Base-by-base conservation (phyloP, 2,113 vertebrate species). In the Nicator chloris region DNA sequence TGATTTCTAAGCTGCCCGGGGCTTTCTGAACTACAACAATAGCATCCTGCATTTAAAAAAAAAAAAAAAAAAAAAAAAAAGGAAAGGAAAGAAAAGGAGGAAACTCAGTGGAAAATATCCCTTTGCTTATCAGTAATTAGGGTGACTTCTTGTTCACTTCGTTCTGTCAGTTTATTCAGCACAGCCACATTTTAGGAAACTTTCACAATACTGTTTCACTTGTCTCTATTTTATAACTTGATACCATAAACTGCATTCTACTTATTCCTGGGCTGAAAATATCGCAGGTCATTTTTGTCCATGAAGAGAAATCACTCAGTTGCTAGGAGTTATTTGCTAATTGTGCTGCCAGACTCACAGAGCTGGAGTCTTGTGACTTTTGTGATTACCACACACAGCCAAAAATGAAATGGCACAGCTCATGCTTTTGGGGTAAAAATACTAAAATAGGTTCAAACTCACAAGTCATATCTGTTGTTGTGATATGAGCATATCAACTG, bases 1-100 rank as follows among this genome's bases (percentile, higher is more conserved):
- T 96, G 96, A 97, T 98, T 98, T 97, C 97, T 97, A 97, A 97
- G 96, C 94, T 98, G 97, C 98, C 97, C 9, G 19, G 93, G 97
- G 97, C 97, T 96, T 98, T 98, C 95, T 97, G 95, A 97, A 96
- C 59, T 93, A 96, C 97, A 97, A 97, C 97, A 98, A 96, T 93
- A 95, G 96, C 77, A 77, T 95, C 93, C 93, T 91, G 82, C 93
- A 79, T 60, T 92, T 16, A 44, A 17, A 44, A 13, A 37, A 84
- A 39, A 44, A 42, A 33, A 63, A 49, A 76, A 49, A 37, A 81
- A 18, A 30, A 26, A 22, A 26, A 18, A 26, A 4, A 17, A 27
- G n/a, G 44, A 35, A 65, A 50, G 68, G 42, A 31, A 76, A 15
- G n/a, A 23, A 31, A 24, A 4, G 3, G 16, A 39, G 28, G 64